A percentile compares a stretch with the other conserved stretches of the same genome.
Evolutionary conservation across 2,113 vertebrate species (phyloP).

Genomic region (Danio rerio): DNA sequence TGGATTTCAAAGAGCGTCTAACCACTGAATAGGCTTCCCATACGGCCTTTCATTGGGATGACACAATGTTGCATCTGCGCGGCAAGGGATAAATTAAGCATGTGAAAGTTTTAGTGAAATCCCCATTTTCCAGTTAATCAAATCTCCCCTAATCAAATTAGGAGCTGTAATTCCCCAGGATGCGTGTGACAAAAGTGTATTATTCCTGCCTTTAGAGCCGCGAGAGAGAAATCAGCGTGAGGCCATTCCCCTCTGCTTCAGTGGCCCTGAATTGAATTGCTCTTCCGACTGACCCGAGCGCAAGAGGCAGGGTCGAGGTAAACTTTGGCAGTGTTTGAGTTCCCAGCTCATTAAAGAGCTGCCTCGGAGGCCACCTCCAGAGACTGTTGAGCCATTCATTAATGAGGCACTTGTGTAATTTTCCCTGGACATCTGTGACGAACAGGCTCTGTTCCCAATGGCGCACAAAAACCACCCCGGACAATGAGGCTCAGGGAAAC

Average conservation of each 20-base stretch:
- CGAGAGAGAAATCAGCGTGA: slow-evolving; percentile 58
- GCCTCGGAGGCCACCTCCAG: slow-evolving; percentile 60
- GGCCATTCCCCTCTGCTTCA: slow-evolving; percentile 63
- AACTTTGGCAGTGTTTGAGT: slow-evolving; percentile 63
- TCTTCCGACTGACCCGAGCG: slow-evolving; percentile 61
- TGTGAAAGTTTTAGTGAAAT: slow-evolving; percentile 63
- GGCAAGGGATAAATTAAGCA: slow-evolving; percentile 60
- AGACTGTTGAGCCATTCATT: slow-evolving; percentile 61
- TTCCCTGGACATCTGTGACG: slow-evolving; percentile 58
- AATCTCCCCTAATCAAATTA: slow-evolving; percentile 64
- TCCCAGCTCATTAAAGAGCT: slow-evolving; percentile 63
- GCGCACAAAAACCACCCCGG: slow-evolving; percentile 55
- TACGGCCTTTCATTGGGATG: slow-evolving; percentile 55
- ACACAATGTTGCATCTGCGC: slow-evolving; percentile 62
- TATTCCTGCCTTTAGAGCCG: slow-evolving; percentile 59
- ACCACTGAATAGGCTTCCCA: slow-evolving; percentile 55
- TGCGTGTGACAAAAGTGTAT: slow-evolving; percentile 62
- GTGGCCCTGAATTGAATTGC: slow-evolving; percentile 62
- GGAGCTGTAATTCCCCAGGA: slow-evolving; percentile 62
- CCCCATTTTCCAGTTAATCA: slow-evolving; percentile 64
- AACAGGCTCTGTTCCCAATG: slow-evolving; percentile 55
- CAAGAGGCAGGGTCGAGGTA: slow-evolving; percentile 62
- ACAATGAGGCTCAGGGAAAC: slow-evolving; percentile 52
- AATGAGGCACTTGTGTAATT: slow-evolving; percentile 63
- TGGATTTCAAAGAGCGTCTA: slow-evolving; percentile 60